phyloP scores from a whole-genome alignment of 2,113 vertebrate species.

The Scalopus aquaticus region DNA sequence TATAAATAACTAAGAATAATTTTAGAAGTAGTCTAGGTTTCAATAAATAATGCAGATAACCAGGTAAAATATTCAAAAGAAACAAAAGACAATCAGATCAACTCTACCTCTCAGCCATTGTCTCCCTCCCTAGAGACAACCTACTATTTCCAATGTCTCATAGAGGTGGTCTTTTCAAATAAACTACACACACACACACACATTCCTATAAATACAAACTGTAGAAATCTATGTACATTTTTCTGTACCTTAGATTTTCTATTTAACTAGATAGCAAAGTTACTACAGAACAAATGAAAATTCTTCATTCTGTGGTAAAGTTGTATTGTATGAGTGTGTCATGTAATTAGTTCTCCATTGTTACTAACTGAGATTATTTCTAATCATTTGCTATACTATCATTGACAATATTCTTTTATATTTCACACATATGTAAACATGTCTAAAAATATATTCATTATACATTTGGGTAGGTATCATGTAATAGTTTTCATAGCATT shows the following conservation, averaged over 20 bases:
- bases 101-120: not conserved
- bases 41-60: not conserved
- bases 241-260: not conserved
- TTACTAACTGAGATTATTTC: not conserved
- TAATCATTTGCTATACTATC: not conserved
- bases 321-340: not conserved
- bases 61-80: not conserved
- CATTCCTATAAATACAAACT: not conserved
- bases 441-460: not conserved
- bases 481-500: not conserved
- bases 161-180: not conserved
- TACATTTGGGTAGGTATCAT: not conserved
- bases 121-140: not conserved
- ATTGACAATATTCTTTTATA: not conserved
- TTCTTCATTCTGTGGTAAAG: not conserved
- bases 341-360: not conserved
- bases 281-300: not conserved
- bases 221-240: not conserved
- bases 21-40: slow-evolving; percentile 2
- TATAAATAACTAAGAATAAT: not conserved
- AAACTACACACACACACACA: not conserved
- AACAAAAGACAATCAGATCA: not conserved
- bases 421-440: not conserved
- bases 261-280: not conserved
- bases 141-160: not conserved